Percentiles rank a stretch among this genome's conserved stretches.
These are phyloP conservation scores for Chaetops frenatus DNA, from an alignment of 2,113 vertebrate genomes.

Conservation along the genomic window DNA sequence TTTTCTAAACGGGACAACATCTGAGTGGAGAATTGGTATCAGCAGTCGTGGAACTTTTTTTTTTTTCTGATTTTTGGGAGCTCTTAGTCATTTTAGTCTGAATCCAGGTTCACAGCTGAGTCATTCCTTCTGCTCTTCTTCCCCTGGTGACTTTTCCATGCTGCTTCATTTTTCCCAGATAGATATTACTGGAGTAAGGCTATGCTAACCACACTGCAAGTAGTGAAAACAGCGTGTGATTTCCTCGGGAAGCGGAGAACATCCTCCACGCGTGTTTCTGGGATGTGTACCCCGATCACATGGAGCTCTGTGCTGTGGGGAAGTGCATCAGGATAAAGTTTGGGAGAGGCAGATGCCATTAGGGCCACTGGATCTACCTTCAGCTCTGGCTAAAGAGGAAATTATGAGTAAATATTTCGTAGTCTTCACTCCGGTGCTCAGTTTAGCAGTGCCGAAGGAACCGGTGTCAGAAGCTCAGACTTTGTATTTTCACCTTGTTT, in stretches of 20 bases:
- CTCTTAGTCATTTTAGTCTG: conserved; percentile 50
- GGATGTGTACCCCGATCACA: accelerated
- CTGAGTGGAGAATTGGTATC: conserved; percentile 1
- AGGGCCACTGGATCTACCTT: not conserved
- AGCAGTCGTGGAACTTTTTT: not conserved
- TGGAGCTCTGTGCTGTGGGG: not conserved
- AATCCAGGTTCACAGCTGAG: conserved; percentile 47
- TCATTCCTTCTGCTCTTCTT: conserved; percentile 55
- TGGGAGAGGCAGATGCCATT: not conserved
- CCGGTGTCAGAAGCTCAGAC: not conserved
- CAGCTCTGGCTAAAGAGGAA: not conserved
- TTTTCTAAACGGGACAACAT: not conserved
- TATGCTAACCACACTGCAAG: not conserved
- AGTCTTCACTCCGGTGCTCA: not conserved
- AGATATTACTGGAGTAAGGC: not conserved
- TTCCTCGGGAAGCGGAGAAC: not conserved
- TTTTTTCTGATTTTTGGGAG: not conserved
- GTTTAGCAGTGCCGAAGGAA: not conserved
- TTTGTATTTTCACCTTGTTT: conserved; percentile 47
- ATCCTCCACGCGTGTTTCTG: accelerated
- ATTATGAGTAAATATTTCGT: not conserved
- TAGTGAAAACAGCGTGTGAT: not conserved
- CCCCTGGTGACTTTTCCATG: conserved; percentile 15
- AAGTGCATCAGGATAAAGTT: not conserved
- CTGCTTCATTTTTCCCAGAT: conserved; percentile 47